Base-by-base conservation (phyloP, 2,797 vertebrate species). In the Tiaroga cobitis region DNA sequence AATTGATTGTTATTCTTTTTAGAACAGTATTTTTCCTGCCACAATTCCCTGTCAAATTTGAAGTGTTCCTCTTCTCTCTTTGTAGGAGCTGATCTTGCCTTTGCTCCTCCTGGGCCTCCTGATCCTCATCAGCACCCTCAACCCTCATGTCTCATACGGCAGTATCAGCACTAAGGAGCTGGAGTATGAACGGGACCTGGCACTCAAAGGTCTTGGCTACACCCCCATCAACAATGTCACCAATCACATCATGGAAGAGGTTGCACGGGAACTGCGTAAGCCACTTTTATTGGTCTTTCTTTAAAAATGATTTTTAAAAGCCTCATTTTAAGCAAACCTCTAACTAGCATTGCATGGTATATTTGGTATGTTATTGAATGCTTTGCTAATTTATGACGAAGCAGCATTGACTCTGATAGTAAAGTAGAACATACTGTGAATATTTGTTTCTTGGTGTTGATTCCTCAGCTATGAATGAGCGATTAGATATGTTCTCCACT, bases 241-340 rank as follows among this genome's bases (percentile, higher is more conserved):
- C 4, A 96, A 83, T 75, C 93, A 93, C 81, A 95, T 99, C 92
- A 99, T 99, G 97, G 96, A 94, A 15, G 96, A 95, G 86, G 96
- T 98, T 77, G 96, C 96, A 76, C 91, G 92, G 63, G 90, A 89
- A 81, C 89, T 96, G 89, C 88, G 95, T 96, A 85, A 93, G 95
- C 90, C 16, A 80, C 24, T 8, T 9, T 49, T 19, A 13, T 79
- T 34, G 68, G 21, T 37, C 29, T 81, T 37, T 69, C 34, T 75
- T 41, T 69, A 13, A 51, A 43, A 16, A 34, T 1, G 0, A 2
- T 32, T 72, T 8, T 72, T 8, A 46, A 46, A 46, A 13, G 43
- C 11, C 43, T 73, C 0, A 10, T 49, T 73, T 29, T 19, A 74
- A 51, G 72, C 46, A 51, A 74, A 74, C 16, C 10, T 5, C 43